Evolutionary conservation across 2,113 vertebrate species (phyloP).

Genomic region (Campylomormyrus numenius): DNA sequence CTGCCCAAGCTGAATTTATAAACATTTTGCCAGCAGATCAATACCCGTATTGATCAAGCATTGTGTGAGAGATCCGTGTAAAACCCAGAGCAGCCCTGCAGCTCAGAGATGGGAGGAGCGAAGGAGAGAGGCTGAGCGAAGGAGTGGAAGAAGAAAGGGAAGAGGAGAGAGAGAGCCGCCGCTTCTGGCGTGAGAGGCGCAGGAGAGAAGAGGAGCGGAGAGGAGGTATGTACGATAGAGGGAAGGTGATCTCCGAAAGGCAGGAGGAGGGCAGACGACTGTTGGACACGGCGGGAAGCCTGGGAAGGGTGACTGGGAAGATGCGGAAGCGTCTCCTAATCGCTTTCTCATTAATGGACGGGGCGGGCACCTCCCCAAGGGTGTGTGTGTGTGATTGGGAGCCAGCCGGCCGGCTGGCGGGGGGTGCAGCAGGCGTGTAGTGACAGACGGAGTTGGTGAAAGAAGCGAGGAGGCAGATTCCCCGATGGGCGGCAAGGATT

Average conservation of each 20-base stretch:
- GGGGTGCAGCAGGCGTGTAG: conserved; percentile 23
- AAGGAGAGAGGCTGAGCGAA: conserved; percentile 49
- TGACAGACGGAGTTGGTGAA: conserved; percentile 39
- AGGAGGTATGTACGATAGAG: conserved; percentile 45
- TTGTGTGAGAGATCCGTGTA: conserved; percentile 75
- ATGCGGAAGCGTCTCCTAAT: conserved; percentile 55
- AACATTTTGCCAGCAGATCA: conserved; percentile 78
- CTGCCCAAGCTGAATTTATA: conserved; percentile 73
- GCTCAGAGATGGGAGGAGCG: conserved; percentile 72
- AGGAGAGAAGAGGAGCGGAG: conserved; percentile 48
- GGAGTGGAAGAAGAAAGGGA: conserved; percentile 40
- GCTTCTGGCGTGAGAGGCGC: conserved; percentile 50
- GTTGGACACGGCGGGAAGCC: conserved; percentile 42
- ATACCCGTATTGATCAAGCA: conserved; percentile 77
- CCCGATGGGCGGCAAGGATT: conserved; percentile 29
- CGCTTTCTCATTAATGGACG: conserved; percentile 61
- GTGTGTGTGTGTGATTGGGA: background rate
- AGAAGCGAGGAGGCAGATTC: conserved; percentile 6
- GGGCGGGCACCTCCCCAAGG: conserved; percentile 33
- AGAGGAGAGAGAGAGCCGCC: conserved; percentile 49
- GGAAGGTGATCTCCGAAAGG: conserved; percentile 35
- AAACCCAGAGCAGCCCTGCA: conserved; percentile 68
- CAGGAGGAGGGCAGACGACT: conserved; percentile 48
- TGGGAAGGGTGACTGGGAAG: conserved; percentile 46
- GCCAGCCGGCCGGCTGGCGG: background rate